Evolutionary conservation across 2,113 vertebrate genomes (phyloP).

Genomic region (Anguilla japonica): DNA sequence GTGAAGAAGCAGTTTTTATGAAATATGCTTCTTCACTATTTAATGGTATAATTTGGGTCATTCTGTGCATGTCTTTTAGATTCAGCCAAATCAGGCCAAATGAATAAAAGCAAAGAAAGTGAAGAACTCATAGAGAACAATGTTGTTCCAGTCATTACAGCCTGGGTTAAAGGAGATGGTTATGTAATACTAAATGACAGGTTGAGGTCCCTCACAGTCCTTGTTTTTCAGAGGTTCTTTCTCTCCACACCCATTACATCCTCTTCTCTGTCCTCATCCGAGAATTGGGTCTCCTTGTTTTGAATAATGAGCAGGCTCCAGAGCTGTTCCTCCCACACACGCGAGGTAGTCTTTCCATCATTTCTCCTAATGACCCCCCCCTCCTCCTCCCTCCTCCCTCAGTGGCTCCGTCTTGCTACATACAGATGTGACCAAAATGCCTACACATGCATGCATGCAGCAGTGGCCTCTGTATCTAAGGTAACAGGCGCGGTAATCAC

Average conservation of each 20-base stretch:
- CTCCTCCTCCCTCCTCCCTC: background rate
- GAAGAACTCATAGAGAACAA: background rate
- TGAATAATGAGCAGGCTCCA: background rate
- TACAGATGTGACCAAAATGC: background rate
- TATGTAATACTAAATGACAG: background rate
- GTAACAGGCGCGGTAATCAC: background rate
- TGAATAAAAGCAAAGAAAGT: background rate
- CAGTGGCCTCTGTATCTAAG: background rate
- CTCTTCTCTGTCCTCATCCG: background rate
- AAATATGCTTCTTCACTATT: background rate
- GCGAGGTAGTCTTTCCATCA: background rate
- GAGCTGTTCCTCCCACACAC: slow-evolving; percentile 8
- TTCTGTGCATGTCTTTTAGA: background rate
- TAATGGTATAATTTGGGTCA: background rate
- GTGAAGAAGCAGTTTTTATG: background rate
- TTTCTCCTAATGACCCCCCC: background rate
- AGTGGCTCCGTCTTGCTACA: background rate
- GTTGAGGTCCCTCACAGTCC: background rate
- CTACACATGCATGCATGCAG: background rate
- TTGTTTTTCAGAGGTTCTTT: background rate
- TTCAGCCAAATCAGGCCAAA: background rate
- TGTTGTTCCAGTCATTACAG: background rate
- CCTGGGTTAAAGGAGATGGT: background rate
- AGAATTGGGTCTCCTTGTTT: slow-evolving; percentile 6
- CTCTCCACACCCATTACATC: background rate